Percentiles rank a stretch among this genome's conserved stretches.
phyloP scores from a whole-genome alignment of 2,797 vertebrate species.

The Lerista edwardsae region DNA sequence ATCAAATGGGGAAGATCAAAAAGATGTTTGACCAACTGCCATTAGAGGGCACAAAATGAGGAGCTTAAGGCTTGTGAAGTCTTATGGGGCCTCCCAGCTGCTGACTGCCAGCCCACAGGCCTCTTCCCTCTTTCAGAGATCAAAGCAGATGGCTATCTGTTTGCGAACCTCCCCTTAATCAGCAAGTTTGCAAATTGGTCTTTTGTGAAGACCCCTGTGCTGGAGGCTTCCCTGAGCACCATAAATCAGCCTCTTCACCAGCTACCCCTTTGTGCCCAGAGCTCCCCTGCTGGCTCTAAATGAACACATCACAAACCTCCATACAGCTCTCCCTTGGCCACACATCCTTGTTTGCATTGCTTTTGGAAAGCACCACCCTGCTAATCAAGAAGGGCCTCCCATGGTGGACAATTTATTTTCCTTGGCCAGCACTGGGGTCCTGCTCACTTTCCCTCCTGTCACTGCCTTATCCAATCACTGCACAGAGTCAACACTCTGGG shows the following conservation, averaged over 20 bases:
- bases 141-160: no score
- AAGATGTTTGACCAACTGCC: no score
- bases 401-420: not conserved
- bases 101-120: no score
- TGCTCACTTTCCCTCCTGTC: not conserved
- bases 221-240: not conserved
- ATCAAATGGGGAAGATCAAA: no score
- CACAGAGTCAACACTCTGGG: not conserved
- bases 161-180: not conserved
- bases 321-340: no score
- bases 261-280: no score
- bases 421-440: not conserved
- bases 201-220: not conserved
- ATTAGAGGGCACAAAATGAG: no score
- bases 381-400: not conserved
- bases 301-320: not conserved
- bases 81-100: no score
- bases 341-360: not conserved
- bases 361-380: not conserved
- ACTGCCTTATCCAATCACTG: not conserved
- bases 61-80: not conserved
- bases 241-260: not conserved
- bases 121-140: not conserved
- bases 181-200: not conserved
- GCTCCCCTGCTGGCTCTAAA: not conserved